These are phyloP conservation scores for Pseudorectes ferrugineus DNA, from an alignment of 2,113 vertebrate genomes.

Conservation along the genomic window DNA sequence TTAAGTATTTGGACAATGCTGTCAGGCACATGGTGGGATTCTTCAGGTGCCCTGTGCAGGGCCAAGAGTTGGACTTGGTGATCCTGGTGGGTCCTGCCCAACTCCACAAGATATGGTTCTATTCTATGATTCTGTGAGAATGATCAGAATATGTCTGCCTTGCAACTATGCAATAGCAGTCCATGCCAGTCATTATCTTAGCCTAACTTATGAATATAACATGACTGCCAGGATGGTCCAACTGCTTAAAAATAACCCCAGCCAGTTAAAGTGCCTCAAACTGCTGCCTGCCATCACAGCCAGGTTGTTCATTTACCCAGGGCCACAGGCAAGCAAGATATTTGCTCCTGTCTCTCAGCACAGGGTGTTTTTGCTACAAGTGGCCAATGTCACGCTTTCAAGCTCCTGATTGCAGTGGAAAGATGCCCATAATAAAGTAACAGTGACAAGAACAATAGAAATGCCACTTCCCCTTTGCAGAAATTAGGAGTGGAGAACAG, in stretches of 20 bases:
- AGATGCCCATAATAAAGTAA: background rate
- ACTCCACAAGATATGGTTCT: background rate
- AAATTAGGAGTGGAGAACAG: background rate
- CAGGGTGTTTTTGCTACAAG: background rate
- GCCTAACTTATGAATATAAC: rapidly evolving
- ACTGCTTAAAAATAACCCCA: background rate
- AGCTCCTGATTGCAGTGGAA: background rate
- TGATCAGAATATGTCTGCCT: background rate
- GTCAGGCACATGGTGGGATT: background rate
- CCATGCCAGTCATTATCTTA: background rate
- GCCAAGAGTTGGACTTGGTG: background rate
- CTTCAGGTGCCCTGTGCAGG: background rate
- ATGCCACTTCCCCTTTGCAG: background rate
- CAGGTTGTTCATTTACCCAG: background rate
- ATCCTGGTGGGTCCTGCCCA: background rate
- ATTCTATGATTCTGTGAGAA: background rate
- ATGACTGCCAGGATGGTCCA: background rate
- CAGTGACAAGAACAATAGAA: background rate
- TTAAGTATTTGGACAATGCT: background rate
- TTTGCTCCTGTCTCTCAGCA: background rate
- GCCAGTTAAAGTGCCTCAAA: background rate
- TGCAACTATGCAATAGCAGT: background rate
- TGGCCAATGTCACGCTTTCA: background rate
- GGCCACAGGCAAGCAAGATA: background rate
- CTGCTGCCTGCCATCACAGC: background rate